Evolutionary conservation across 2,888 invertebrate genomes (phyloP), one percentile per base, ranked within the genome.

Genomic region (Cerastis leucographa): DNA sequence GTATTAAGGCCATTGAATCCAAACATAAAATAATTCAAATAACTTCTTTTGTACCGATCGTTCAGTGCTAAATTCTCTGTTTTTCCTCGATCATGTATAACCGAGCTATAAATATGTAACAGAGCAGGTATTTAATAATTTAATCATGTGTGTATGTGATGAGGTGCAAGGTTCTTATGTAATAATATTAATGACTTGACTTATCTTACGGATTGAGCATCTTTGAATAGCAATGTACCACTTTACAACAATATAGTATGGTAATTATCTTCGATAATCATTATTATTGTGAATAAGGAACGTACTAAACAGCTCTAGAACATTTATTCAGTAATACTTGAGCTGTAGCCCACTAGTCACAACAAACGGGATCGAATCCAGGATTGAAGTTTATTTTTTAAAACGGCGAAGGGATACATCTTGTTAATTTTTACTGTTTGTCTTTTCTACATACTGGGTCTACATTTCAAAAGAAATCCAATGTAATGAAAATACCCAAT

Each of bases 171-270:
- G 17, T 12, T 25, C 6, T 80, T 76, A 56, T 67, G 62, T 81
- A 81, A 81, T 14, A 49, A 81, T 71, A 62, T 81, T 81, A 77
- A 80, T 75, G 62, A 56, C 19, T 80, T 25, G 42, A 1, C 51
- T 78, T 56, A 65, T 79, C 72, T 22, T 22, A 19, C n/a, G 42
- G 46, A 56, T 59, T 59, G 56, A 65, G 8, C 19, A 66, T 61
- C 62, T 64, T 40, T 11, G 54, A n/a, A 74, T 67, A 54, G 14
- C 67, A 54, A 74, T 74, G 22, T 67, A 54, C 17, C n/a, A 49
- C 19, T 49, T n/a, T 42, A 72, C 56, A 35, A 66, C 2, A 56
- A 14, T 25, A 22, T 51, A 66, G 11, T 65, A 72, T 49, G 40
- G 7, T 42, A n/a, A 56, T 46, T 42, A 54, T 25, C 11, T 35